These are phyloP conservation scores for Didymodactylos carnosus DNA, from an alignment of 2,888 invertebrate genomes.

Conservation along the genomic window DNA sequence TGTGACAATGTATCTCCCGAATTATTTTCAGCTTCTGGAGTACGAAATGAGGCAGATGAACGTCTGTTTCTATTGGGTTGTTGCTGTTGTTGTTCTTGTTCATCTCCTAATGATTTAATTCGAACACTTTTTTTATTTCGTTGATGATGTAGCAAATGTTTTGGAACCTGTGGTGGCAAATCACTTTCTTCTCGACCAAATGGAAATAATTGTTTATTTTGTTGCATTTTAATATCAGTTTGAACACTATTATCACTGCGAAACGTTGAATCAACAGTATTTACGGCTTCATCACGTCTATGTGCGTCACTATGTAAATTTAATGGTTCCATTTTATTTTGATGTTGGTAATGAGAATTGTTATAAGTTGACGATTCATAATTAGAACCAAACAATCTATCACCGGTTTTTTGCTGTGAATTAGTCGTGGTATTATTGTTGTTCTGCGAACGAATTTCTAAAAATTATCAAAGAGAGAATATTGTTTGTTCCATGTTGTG, in stretches of 20 bases:
- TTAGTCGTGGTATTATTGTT: no score
- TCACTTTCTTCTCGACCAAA: neutral
- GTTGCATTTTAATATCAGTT: neutral
- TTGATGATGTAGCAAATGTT: neutral
- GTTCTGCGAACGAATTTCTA: no score
- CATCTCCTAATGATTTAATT: neutral
- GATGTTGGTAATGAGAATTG: no score
- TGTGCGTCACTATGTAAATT: neutral
- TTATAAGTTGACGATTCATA: neutral
- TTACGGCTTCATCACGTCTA: neutral
- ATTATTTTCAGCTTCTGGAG: neutral
- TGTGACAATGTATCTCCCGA: neutral
- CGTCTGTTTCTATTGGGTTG: no score
- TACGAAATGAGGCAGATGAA: neutral
- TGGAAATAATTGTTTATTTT: neutral
- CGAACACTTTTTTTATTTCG: neutral
- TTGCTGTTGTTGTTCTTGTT: neutral
- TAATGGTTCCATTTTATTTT: neutral
- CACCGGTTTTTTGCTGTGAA: no score
- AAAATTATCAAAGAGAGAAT: no score
- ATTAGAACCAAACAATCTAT: no score
- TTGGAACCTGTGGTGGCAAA: neutral
- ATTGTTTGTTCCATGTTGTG: neutral
- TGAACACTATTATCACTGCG: neutral
- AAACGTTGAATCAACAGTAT: neutral